Base-by-base conservation (phyloP, 1,140 invertebrate species). In the Antheraea pernyi region DNA sequence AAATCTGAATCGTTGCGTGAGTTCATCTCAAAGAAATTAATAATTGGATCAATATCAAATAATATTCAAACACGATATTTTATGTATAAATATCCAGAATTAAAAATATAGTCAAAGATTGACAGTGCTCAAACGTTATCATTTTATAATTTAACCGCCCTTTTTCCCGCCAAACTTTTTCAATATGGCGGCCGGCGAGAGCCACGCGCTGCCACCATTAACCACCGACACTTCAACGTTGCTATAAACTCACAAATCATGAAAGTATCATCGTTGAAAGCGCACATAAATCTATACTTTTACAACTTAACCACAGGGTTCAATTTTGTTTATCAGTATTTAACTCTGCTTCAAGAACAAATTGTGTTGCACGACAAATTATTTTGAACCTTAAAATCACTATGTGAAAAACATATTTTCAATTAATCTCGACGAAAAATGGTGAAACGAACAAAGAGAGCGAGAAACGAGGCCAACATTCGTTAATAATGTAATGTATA, bases 211-310 rank as follows among this genome's bases (percentile, higher is more conserved):
- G 86, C 85, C 84, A 85, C 91, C 91, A 92, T 92, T 92, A 92
- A 89, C 88, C 88, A 86, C 89, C 87, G 86, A 88, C 89, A 91
- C 89, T 91, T 91, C 88, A 91, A 88, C 89, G 89, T 88, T 84
- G 87, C 89, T 91, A 91, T 92, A 92, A 92, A 92, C 91, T 92
- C 90, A 92, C 91, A 92, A 92, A 92, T 92, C 89, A 92, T 92
- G 85, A 91, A 91, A 91, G 85, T 84, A 78, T 83, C 80, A 84
- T 81, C 79, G 68, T 8, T 61, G 13, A 39, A 39, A n/a, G 22
- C 13, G 19, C 77, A 81, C 18, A 60, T 71, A 66, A 89, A 72
- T 79, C 61, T 73, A 70, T 69, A 79, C 83, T 68, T 70, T 80
- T 82, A 68, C 7, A 3, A 70, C 0, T 11, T 36, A 62, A 18